Evolutionary conservation across 2,113 vertebrate genomes (phyloP).

Genomic region (Glaucomys volans): DNA sequence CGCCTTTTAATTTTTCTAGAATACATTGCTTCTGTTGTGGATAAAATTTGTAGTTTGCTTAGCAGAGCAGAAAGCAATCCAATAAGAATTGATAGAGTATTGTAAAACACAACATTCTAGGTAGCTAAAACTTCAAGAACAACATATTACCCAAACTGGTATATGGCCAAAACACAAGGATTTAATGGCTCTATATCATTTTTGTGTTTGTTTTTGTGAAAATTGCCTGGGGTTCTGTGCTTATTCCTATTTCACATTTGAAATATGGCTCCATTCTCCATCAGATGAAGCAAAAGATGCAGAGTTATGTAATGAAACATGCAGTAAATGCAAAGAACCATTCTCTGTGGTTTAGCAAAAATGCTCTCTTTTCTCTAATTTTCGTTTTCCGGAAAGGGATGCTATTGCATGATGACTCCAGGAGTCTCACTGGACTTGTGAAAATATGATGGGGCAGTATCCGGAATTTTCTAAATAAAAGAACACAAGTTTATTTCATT

Average conservation of each 20-base stretch:
- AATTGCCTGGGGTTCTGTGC: conserved; percentile 14
- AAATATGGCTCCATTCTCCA: conserved; percentile 51
- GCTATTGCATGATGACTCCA: not conserved
- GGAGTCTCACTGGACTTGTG: not conserved
- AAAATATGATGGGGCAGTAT: not conserved
- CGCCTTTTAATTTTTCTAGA: no score
- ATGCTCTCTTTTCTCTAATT: not conserved
- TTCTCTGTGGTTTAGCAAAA: conserved; percentile 9
- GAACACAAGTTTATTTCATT: not conserved
- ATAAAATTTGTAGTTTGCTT: conserved; percentile 61
- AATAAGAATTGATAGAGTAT: conserved; percentile 27
- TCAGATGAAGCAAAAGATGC: conserved; percentile 31
- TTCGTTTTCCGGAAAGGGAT: not conserved
- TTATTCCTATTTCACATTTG: conserved; percentile 61
- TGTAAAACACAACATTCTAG: not conserved
- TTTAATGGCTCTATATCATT: conserved; percentile 39
- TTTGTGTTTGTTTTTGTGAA: conserved; percentile 64
- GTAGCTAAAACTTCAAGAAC: conserved; percentile 40
- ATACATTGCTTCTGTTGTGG: not conserved
- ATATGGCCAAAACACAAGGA: conserved; percentile 13
- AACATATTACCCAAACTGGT: conserved; percentile 8
- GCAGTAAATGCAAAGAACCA: not conserved
- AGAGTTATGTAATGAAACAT: conserved; percentile 45
- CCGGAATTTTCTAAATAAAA: not conserved
- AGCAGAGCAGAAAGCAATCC: conserved; percentile 27